Conservation (phyloP, 2,113 vertebrate species). For the Mola mola region DNA sequence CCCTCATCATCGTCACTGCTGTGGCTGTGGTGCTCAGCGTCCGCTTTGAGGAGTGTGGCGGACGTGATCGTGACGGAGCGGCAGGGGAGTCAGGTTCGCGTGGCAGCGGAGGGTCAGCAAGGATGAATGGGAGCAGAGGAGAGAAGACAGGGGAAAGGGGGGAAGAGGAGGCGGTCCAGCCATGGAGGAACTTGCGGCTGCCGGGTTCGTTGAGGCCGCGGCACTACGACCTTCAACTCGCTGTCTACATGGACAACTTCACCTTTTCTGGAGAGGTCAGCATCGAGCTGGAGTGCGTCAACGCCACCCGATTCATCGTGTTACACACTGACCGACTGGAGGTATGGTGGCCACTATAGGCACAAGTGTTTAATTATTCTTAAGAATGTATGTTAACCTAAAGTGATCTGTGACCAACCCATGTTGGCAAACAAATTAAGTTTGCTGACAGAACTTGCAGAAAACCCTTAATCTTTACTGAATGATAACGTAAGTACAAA, state of each 20-base stretch:
- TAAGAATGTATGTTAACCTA: too few species aligned
- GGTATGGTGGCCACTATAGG: too few species aligned
- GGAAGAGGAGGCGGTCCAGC: constrained; percentile 77
- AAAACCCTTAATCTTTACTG: too few species aligned
- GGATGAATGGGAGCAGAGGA: constrained; percentile 70
- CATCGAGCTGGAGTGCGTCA: constrained; percentile 90
- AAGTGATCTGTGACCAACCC: too few species aligned
- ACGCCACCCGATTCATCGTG: constrained; percentile 91
- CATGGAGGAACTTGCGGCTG: constrained; percentile 87
- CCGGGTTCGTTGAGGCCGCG: constrained; percentile 86
- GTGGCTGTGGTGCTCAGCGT: constrained; percentile 90
- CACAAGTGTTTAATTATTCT: too few species aligned
- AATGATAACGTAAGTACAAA: too few species aligned
- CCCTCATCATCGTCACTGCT: constrained; percentile 89
- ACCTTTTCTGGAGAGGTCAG: constrained; percentile 94
- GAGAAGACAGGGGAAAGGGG: constrained; percentile 64
- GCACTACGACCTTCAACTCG: constrained; percentile 92
- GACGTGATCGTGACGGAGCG: constrained; percentile 53
- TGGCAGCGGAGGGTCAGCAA: constrained; percentile 51
- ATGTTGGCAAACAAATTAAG: too few species aligned
- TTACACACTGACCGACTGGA: constrained; percentile 90
- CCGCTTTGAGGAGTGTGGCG: constrained; percentile 88
- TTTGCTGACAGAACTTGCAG: too few species aligned
- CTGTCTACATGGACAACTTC: constrained; percentile 95
- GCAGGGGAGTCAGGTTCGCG: constrained; percentile 46